Evolutionary conservation across 2,113 vertebrate genomes (phyloP).

Genomic region (Calidris pygmaea): DNA sequence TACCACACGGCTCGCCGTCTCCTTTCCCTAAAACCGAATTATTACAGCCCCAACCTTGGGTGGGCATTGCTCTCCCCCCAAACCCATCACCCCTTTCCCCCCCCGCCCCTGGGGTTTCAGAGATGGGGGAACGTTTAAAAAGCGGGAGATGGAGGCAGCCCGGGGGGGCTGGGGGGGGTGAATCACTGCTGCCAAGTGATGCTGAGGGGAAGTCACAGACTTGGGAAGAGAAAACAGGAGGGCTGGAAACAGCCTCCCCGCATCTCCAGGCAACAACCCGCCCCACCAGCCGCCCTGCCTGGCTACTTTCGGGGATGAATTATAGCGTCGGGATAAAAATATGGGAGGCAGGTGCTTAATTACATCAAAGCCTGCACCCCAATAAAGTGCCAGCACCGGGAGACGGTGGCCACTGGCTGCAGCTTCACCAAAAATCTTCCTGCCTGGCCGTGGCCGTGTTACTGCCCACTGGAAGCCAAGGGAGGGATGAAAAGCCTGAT

Average conservation of each 20-base stretch:
- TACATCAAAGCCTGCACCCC: background rate
- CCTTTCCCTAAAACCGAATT: background rate
- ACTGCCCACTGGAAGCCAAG: background rate
- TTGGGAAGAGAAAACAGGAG: conserved; percentile 12
- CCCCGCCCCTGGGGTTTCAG: background rate
- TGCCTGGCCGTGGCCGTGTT: accelerated
- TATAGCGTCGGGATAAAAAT: conserved; percentile 15
- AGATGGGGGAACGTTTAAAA: background rate
- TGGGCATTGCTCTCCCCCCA: background rate
- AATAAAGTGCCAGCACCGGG: accelerated
- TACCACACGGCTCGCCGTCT: background rate
- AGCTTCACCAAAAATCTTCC: background rate
- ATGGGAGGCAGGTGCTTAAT: background rate
- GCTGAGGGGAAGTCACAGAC: conserved; percentile 25
- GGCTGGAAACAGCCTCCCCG: conserved; percentile 27
- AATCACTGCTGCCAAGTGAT: background rate
- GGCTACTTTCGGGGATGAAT: background rate
- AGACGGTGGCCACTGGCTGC: background rate
- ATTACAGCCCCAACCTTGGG: background rate
- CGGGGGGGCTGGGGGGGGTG: background rate
- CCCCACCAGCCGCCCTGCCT: conserved; percentile 27
- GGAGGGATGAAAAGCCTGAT: background rate
- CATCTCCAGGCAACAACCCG: conserved; percentile 50
- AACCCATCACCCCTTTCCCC: background rate
- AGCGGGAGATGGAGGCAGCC: background rate